Evolutionary conservation across 1,140 invertebrate species (phyloP).

Genomic region (Zaprionus ghesquierei): DNA sequence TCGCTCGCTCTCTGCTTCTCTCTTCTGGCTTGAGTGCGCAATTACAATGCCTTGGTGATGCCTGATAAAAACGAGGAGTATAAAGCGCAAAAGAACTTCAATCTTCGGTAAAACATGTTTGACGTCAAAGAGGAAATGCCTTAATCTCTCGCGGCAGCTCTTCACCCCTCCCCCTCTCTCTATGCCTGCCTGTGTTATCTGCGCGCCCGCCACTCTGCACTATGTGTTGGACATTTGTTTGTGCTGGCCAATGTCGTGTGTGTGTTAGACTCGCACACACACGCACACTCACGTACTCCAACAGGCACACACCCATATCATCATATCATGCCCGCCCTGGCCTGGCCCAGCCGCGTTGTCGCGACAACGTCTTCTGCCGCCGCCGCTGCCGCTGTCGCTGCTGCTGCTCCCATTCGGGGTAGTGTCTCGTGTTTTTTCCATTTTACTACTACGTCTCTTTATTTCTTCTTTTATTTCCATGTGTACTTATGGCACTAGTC

Average conservation of each 20-base stretch:
- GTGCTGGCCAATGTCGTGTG: conserved; percentile 22
- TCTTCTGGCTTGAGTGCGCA: conserved; percentile 61
- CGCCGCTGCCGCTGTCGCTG: conserved; percentile 5
- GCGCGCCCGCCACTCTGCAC: not conserved
- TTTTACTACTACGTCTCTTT: conserved; percentile 15
- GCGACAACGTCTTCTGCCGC: not conserved
- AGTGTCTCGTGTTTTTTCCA: not conserved
- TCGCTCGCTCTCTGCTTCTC: not conserved
- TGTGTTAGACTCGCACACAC: no score
- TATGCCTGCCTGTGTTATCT: conserved; percentile 25
- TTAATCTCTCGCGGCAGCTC: conserved; percentile 63
- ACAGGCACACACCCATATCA: conserved; percentile 8
- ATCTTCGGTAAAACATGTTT: conserved; percentile 53
- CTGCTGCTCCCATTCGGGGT: conserved; percentile 14
- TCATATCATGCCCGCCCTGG: not conserved
- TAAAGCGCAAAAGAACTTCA: conserved; percentile 24
- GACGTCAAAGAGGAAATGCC: conserved; percentile 79
- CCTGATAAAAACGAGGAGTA: conserved; percentile 40
- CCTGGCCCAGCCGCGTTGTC: not conserved
- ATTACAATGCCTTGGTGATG: conserved; percentile 61
- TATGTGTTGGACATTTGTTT: conserved; percentile 60
- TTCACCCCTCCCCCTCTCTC: not conserved
- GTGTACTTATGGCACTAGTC: conserved; percentile 77
- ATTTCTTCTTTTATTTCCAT: conserved; percentile 34
- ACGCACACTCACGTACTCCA: no score